Evolutionary conservation across 1,140 invertebrate genomes (phyloP).

Genomic region (Teleogryllus occipitalis): DNA sequence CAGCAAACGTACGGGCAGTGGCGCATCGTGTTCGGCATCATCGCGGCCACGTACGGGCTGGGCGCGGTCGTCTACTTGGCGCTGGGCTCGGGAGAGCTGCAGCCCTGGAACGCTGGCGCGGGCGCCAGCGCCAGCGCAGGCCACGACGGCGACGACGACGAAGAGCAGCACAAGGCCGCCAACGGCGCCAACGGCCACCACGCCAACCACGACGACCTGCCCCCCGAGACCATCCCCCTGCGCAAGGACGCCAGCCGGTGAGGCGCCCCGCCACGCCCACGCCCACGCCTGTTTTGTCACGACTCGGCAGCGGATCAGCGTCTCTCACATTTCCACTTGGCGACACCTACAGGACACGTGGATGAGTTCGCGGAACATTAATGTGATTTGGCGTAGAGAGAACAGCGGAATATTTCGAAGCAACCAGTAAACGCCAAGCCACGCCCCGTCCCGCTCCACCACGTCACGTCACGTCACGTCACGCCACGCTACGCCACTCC

Average conservation of each 20-base stretch:
- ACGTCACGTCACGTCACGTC: no score
- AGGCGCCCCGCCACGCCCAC: neutral
- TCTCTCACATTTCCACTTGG: no score
- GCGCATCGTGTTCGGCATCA: constrained; percentile 77
- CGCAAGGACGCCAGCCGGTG: neutral
- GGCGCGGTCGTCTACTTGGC: constrained; percentile 60
- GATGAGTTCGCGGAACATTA: no score
- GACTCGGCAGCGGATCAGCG: no score
- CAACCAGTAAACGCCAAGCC: no score
- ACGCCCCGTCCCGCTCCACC: no score
- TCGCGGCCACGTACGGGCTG: constrained; percentile 58
- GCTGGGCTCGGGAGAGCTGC: constrained; percentile 61
- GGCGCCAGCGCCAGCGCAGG: neutral
- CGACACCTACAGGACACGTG: no score
- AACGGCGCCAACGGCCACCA: neutral
- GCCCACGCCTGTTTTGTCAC: no score
- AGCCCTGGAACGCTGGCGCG: constrained; percentile 43
- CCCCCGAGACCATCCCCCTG: neutral
- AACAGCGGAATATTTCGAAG: no score
- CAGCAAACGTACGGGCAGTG: constrained; percentile 69
- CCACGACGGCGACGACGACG: neutral
- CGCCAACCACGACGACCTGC: neutral
- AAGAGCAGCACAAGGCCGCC: neutral
- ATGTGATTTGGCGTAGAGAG: no score
- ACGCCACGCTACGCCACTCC: no score